Evolutionary conservation across 2,888 invertebrate species (phyloP).

Genomic region (Timandra comae): DNA sequence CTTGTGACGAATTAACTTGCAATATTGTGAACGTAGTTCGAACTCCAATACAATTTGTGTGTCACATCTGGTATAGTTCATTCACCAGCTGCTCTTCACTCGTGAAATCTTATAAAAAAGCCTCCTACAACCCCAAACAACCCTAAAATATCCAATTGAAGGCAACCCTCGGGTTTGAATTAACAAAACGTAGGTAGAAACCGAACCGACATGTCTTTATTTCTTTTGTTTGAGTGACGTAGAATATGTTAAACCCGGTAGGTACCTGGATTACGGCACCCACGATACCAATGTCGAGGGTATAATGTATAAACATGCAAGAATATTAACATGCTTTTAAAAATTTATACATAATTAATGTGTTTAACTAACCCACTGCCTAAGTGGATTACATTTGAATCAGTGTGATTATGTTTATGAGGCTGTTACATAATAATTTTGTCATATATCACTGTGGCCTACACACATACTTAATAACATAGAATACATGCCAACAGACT

Average conservation of each 20-base stretch:
- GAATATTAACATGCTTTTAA: no score
- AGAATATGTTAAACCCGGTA: conserved; percentile 8
- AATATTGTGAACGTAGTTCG: conserved; percentile 19
- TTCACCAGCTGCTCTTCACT: conserved; percentile 40
- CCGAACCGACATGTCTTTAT: conserved; percentile 28
- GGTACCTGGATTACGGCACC: background rate
- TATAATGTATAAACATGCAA: no score
- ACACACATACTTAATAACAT: conserved; percentile 1
- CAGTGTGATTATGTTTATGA: no score
- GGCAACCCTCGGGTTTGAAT: conserved; percentile 37
- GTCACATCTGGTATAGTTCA: conserved; percentile 43
- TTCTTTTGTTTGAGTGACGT: conserved; percentile 10
- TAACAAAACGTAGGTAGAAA: conserved; percentile 31
- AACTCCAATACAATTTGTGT: conserved; percentile 12
- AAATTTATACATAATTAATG: no score
- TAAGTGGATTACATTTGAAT: background rate
- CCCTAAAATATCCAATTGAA: conserved; percentile 39
- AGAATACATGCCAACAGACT: conserved; percentile 44
- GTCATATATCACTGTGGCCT: no score
- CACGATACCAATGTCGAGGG: no score
- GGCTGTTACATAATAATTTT: no score
- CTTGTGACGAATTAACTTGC: background rate
- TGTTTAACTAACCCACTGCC: no score
- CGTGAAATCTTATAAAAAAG: conserved; percentile 30
- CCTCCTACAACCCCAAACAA: conserved; percentile 26